Conservation (phyloP, 2,888 invertebrate genomes). For the Ephialtes manifestator region DNA sequence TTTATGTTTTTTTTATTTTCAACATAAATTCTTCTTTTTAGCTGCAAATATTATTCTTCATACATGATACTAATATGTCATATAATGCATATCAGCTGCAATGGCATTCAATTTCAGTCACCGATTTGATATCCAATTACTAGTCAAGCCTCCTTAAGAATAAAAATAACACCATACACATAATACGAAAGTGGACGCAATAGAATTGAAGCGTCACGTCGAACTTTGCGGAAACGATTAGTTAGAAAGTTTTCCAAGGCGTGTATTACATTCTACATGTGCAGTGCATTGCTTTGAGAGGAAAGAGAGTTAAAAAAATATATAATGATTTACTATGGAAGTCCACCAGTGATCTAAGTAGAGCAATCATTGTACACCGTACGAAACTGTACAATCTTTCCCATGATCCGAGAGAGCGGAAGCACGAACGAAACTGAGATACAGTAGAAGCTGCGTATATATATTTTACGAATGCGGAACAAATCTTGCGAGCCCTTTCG, state of each 20-base stretch:
- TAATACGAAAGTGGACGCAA: background rate
- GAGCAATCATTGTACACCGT: slow-evolving; percentile 20
- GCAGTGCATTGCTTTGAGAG: background rate
- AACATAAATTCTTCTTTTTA: too few relatives aligned
- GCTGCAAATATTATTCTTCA: too few relatives aligned
- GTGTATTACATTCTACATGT: slow-evolving; percentile 1
- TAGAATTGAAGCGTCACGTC: background rate
- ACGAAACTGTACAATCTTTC: slow-evolving; percentile 31
- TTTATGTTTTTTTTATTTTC: too few relatives aligned
- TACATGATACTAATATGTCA: too few relatives aligned
- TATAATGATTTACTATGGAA: background rate
- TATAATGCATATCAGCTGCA: too few relatives aligned
- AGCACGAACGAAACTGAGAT: slow-evolving; percentile 11
- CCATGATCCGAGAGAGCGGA: slow-evolving; percentile 36
- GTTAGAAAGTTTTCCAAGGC: slow-evolving; percentile 52
- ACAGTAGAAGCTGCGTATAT: slow-evolving; percentile 15
- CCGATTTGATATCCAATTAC: too few relatives aligned
- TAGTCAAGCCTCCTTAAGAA: background rate
- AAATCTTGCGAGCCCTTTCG: slow-evolving; percentile 20
- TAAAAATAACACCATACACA: background rate
- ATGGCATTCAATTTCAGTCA: too few relatives aligned
- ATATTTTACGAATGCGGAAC: slow-evolving; percentile 58
- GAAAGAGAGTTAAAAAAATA: background rate
- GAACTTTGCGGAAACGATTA: slow-evolving; percentile 46
- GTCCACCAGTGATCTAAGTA: slow-evolving; percentile 1